These are phyloP conservation scores for rabbit (Oryctolagus cuniculus) DNA, from an alignment of 2,113 vertebrate species.

Conservation along the genomic window DNA sequence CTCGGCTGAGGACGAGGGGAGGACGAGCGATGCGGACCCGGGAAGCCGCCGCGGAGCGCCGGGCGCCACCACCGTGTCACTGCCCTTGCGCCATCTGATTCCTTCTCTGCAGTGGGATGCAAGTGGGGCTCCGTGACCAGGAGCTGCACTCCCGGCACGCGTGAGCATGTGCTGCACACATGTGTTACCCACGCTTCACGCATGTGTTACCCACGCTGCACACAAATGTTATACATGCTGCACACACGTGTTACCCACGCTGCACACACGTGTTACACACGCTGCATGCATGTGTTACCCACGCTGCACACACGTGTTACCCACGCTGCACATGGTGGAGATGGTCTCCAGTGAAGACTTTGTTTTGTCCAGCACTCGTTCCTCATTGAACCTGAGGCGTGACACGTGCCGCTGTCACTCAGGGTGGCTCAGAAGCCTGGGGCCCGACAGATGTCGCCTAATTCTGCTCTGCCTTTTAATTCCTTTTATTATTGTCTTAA, in stretches of 20 bases:
- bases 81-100: constrained; percentile 85
- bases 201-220: no score
- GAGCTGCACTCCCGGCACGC: constrained; percentile 58
- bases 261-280: no score
- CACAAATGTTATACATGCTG: no score
- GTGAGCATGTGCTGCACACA: not conserved
- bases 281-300: no score
- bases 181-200: no score
- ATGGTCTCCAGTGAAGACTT: constrained; percentile 53
- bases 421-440: fast-evolving
- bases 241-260: no score
- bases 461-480: constrained; percentile 31
- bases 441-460: not conserved
- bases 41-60: constrained; percentile 79
- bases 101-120: constrained; percentile 83
- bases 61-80: constrained; percentile 88
- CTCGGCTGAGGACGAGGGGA: constrained; percentile 92
- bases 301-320: not conserved
- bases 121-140: not conserved
- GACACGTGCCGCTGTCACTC: no score
- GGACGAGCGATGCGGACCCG: constrained; percentile 90
- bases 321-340: constrained; percentile 23
- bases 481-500: not conserved
- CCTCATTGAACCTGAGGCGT: not conserved
- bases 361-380: constrained; percentile 42